Evolutionary conservation across 1,140 invertebrate genomes (phyloP).

Genomic region (Oedothorax gibbosus): DNA sequence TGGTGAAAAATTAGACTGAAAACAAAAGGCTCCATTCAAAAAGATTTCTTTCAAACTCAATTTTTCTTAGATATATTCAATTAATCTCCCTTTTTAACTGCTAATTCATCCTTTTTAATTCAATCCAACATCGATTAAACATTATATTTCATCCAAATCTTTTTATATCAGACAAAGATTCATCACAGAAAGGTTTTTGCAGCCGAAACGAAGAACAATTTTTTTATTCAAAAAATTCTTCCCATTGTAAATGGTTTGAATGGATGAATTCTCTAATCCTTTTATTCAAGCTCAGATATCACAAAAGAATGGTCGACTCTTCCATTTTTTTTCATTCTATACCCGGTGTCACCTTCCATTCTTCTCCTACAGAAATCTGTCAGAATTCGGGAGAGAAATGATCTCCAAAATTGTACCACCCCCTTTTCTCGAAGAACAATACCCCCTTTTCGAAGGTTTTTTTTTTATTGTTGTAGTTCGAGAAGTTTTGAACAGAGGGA

Average conservation of each 20-base stretch:
- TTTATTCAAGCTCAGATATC: slow-evolving; percentile 32
- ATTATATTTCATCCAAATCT: not conserved
- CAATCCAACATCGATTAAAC: no score
- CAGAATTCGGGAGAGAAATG: slow-evolving; percentile 52
- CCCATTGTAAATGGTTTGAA: no score
- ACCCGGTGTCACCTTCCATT: not conserved
- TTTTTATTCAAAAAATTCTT: not conserved
- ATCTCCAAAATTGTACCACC: slow-evolving; percentile 35
- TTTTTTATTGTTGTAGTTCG: no score
- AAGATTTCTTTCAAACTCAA: no score
- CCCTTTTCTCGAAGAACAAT: slow-evolving; percentile 26
- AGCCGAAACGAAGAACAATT: not conserved
- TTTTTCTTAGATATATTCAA: no score
- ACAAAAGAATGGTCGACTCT: slow-evolving; percentile 20
- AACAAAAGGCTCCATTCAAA: no score
- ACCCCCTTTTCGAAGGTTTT: not conserved
- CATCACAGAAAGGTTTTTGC: not conserved
- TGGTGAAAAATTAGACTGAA: no score
- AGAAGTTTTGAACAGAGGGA: slow-evolving; percentile 38
- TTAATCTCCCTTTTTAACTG: no score
- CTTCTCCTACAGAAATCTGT: slow-evolving; percentile 9
- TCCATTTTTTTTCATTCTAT: slow-evolving; percentile 8
- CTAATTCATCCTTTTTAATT: no score
- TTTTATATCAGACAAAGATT: not conserved
- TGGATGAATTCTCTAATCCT: slow-evolving; percentile 45